Percentiles rank a stretch among this genome's conserved stretches.
phyloP scores from a whole-genome alignment of 2,113 vertebrate genomes.

The Eudorcas thomsonii region DNA sequence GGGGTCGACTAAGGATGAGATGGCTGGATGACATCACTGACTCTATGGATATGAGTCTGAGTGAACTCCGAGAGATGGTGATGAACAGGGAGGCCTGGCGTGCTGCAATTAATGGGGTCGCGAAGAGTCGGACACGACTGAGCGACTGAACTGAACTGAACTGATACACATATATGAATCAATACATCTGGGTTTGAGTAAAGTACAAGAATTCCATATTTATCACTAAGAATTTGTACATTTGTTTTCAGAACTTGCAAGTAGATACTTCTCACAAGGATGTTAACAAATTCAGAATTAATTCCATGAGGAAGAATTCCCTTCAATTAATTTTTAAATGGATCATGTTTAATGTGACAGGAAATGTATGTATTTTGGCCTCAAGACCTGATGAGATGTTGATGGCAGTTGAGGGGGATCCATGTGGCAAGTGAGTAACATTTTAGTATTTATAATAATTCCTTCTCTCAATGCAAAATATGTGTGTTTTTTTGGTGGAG shows the following conservation, averaged over 20 bases:
- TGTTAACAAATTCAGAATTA: not conserved
- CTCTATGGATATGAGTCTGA: too few species aligned
- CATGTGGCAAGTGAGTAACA: not conserved
- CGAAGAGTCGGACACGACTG: too few species aligned
- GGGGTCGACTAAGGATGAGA: too few species aligned
- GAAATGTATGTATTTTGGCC: not conserved
- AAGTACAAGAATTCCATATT: not conserved
- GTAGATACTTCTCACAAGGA: not conserved
- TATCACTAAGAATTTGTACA: not conserved
- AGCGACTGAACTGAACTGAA: too few species aligned
- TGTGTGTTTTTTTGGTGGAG: not conserved
- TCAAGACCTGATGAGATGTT: not conserved
- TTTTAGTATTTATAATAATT: not conserved
- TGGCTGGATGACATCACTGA: too few species aligned
- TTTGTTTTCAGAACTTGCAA: not conserved
- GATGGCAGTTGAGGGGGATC: not conserved
- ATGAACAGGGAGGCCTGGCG: too few species aligned
- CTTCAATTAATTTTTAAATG: slow-evolving; percentile 15
- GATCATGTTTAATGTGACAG: not conserved
- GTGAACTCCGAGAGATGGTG: too few species aligned
- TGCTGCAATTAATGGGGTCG: too few species aligned
- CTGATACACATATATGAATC: not conserved
- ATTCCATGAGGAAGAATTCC: not conserved
- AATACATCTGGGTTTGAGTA: not conserved
- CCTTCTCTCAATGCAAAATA: not conserved